Evolutionary conservation across 2,113 vertebrate species (phyloP), one percentile per base, ranked within the genome.

Genomic region (Pica pica): DNA sequence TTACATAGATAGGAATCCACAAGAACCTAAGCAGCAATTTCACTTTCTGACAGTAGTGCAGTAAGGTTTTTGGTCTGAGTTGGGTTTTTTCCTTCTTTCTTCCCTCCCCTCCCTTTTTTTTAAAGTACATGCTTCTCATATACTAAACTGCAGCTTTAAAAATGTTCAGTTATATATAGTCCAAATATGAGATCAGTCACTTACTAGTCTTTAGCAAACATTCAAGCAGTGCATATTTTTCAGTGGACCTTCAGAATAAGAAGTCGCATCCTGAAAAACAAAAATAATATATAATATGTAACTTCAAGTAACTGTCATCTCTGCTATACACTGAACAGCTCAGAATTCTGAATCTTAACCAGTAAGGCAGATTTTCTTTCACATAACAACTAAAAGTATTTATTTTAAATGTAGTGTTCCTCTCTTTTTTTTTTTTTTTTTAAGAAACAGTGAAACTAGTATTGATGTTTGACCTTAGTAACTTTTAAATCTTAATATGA

Each of bases 201-300:
- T 97, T 95, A 96, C 97, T 70, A 60, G 80, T 93, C 67, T 70
- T 96, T 89, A 96, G 83, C 64, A 97, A 88, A 93, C 74, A 85
- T 73, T 73, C 83, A 94, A 85, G 83, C 56, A 91, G 59, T 73
- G 85, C 12, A 20, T 50, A 67, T 65, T 94, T 89, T 85, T 94
- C 94, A 97, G 49, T 73, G 63, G 86, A 86, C 81, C 80, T 89
- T 95, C 85, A 80, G 80, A 81, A 95, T 75, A 73, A 90, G 88
- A 90, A 93, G 86, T 96, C 88, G 95, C 88, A 94, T 94, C 71
- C 95, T 97, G 93, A 33, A 92, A 95, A 89, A 91, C 42, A 95
- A 82, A 92, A 83, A 47, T 39, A 75, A 52, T 7, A 53, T 2
- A 26, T 24, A 46, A 33, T n/a, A 53, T 3, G 5, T 17, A 90